A percentile compares a stretch with the other conserved stretches of the same genome.
Evolutionary conservation across 2,888 invertebrate species (phyloP).

Genomic region (Melanargia galathea): DNA sequence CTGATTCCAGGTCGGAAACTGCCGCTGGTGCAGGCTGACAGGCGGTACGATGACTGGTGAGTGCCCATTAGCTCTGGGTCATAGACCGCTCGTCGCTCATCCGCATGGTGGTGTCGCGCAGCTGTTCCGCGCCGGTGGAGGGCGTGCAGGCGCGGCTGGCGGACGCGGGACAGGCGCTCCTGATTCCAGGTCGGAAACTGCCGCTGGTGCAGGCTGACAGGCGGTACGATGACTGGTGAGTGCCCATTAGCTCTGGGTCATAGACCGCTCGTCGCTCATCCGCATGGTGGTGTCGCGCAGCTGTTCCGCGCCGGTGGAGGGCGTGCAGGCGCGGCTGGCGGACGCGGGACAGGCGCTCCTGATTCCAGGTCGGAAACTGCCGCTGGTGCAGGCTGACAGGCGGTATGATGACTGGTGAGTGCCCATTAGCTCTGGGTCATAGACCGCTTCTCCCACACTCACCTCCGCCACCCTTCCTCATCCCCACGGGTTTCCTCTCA

Average conservation of each 20-base stretch:
- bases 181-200: slow-evolving; percentile 86
- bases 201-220: slow-evolving; percentile 69
- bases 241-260: slow-evolving; percentile 8
- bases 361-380: slow-evolving; percentile 85
- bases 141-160: slow-evolving; percentile 88
- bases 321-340: slow-evolving; percentile 87
- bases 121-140: slow-evolving; percentile 85
- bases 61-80: slow-evolving; percentile 30
- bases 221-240: slow-evolving; percentile 85
- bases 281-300: slow-evolving; percentile 91
- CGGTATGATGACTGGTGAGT: slow-evolving; percentile 86
- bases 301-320: slow-evolving; percentile 80
- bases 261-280: slow-evolving; percentile 87
- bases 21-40: slow-evolving; percentile 68
- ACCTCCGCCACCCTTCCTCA: slow-evolving; percentile 88
- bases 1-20: slow-evolving; percentile 87
- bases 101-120: slow-evolving; percentile 91
- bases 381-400: slow-evolving; percentile 66
- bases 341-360: slow-evolving; percentile 87
- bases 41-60: slow-evolving; percentile 85
- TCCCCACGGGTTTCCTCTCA: no score
- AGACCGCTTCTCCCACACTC: slow-evolving; percentile 87
- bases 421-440: background rate
- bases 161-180: slow-evolving; percentile 86
- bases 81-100: slow-evolving; percentile 88